Percentiles rank a stretch among this genome's conserved stretches.
Conservation (phyloP, 2,113 vertebrate species). For the Cyphomyrus plagiostoma region DNA sequence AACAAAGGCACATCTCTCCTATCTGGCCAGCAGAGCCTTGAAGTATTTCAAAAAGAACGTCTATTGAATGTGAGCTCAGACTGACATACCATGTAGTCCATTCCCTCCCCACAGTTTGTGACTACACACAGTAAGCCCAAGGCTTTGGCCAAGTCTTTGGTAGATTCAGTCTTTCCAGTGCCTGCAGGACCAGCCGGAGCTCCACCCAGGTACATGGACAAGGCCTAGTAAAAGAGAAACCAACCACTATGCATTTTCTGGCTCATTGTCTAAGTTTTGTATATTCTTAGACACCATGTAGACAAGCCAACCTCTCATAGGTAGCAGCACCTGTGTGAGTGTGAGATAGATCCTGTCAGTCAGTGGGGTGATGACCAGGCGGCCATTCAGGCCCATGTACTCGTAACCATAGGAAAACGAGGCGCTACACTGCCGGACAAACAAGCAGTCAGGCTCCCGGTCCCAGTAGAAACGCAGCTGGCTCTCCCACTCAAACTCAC, state of each 20-base stretch:
- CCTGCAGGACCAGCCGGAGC: constrained; percentile 92
- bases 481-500: constrained; percentile 93
- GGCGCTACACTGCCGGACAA: constrained; percentile 83
- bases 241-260: background rate
- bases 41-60: background rate
- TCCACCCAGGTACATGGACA: constrained; percentile 94
- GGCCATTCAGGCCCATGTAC: constrained; percentile 95
- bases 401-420: constrained; percentile 87
- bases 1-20: background rate
- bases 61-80: background rate
- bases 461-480: constrained; percentile 93
- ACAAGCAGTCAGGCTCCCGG: constrained; percentile 68
- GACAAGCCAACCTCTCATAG: background rate
- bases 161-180: constrained; percentile 94
- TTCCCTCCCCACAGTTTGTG: constrained; percentile 95
- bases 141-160: constrained; percentile 94
- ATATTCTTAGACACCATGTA: background rate
- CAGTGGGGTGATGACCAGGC: constrained; percentile 90
- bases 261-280: background rate
- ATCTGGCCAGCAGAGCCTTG: background rate
- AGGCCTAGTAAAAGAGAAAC: constrained; percentile 60
- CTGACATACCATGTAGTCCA: constrained; percentile 86
- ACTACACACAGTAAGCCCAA: constrained; percentile 89
- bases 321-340: constrained; percentile 78
- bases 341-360: constrained; percentile 95